phyloP scores from a whole-genome alignment of 2,113 vertebrate genomes.

The Macaca nemestrina region DNA sequence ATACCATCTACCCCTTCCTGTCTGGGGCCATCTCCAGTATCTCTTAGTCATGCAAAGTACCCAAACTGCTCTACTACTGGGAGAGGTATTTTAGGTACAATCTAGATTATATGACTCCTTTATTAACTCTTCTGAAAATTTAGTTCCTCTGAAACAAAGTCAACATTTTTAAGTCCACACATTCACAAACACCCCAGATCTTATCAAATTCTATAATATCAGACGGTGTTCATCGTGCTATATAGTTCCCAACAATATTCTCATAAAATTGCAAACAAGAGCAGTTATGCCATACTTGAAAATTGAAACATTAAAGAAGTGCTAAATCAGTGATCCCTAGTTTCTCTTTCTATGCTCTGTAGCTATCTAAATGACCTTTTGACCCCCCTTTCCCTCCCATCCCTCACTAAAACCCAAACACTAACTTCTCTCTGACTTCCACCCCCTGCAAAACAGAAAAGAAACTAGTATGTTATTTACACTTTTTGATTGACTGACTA shows the following conservation, averaged over 20 bases:
- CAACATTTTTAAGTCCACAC: not conserved
- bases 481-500: slow-evolving; percentile 69
- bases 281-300: not conserved
- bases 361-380: slow-evolving; percentile 58
- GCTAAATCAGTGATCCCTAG: not conserved
- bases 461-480: slow-evolving; percentile 58
- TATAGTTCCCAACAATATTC: not conserved
- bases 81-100: not conserved
- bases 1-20: not conserved
- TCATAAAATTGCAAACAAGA: not conserved
- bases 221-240: not conserved
- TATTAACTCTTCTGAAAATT: slow-evolving; percentile 30
- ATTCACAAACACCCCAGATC: not conserved
- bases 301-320: not conserved
- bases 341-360: slow-evolving; percentile 10
- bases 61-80: not conserved
- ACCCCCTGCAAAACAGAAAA: slow-evolving; percentile 60
- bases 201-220: not conserved
- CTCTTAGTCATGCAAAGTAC: not conserved
- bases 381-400: not conserved
- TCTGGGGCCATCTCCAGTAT: not conserved
- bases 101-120: not conserved
- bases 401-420: slow-evolving; percentile 5
- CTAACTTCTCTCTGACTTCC: slow-evolving; percentile 55
- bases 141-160: not conserved